Conservation (phyloP, 2,113 vertebrate genomes). For the Salvelinus sp. region DNA sequence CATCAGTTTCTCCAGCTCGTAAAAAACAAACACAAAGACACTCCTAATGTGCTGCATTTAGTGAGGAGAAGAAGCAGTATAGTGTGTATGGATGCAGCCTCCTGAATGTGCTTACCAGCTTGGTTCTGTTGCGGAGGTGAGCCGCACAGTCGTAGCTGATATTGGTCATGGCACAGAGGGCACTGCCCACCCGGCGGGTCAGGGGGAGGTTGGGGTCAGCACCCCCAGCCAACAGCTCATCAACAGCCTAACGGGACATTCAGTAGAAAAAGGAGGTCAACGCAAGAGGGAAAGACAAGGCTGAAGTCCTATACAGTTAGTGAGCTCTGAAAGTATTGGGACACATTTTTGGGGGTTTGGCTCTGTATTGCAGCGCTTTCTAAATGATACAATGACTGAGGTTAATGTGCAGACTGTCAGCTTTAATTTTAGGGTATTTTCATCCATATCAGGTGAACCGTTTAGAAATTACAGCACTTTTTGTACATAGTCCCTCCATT, state of each 20-base stretch:
- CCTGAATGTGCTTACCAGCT: constrained; percentile 70
- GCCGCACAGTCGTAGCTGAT: constrained; percentile 65
- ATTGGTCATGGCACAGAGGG: constrained; percentile 77
- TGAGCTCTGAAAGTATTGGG: too few species aligned
- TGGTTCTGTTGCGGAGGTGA: constrained; percentile 47
- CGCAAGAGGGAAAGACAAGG: background rate
- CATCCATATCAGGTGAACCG: too few species aligned
- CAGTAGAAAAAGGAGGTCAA: background rate
- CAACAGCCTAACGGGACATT: constrained; percentile 69
- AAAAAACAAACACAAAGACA: background rate
- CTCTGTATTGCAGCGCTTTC: too few species aligned
- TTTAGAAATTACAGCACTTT: too few species aligned
- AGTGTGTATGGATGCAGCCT: background rate
- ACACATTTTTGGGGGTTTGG: too few species aligned
- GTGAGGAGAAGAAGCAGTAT: too few species aligned
- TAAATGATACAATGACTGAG: too few species aligned
- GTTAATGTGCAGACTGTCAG: too few species aligned
- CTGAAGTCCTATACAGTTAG: too few species aligned
- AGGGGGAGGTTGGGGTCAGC: constrained; percentile 81
- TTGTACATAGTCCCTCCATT: too few species aligned
- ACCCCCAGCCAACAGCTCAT: constrained; percentile 75
- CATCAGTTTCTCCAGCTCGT: constrained; percentile 72
- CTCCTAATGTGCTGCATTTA: too few species aligned
- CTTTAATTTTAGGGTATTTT: too few species aligned
- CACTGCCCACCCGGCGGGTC: constrained; percentile 71